Base-by-base conservation (phyloP, 2,888 invertebrate species). In the Rhagonycha fulva region DNA sequence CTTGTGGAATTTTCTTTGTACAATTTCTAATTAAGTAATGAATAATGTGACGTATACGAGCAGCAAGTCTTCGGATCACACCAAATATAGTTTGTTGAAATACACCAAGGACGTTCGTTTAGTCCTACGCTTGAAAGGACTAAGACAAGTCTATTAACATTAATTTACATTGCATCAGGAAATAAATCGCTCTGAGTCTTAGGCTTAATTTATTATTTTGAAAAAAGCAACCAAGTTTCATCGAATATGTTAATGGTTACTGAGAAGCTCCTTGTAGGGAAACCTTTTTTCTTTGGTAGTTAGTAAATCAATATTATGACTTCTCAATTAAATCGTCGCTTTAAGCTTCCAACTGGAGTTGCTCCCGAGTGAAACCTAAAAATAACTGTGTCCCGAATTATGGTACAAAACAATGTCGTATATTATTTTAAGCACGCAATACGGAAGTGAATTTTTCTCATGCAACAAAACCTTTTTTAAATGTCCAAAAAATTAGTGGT, bases 71-170 rank as follows among this genome's bases (percentile, higher is more conserved):
- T 66, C 63, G 26, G 24, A 24, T 14, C 63, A 24, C 63, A 12
- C 63, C 63, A 66, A 66, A 66, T 66, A 66, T 66, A 66, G 63
- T 66, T 66, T 24, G 23, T n/a, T 66, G 63, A 66, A 66, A 66
- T 66, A 66, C 10, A 66, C 63, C 24, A 66, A 66, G 63, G 63
- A 66, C 63, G 63, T 66, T n/a, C 9, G 47, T 47, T 66, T 14
- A 66, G 63, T 66, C 63, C 63, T 66, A 66, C 63, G 63, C 63
- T 66, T 66, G n/a, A 66, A 66, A 66, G 47, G 47, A 47, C 47
- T 47, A 47, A 47, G 47, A 47, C 47, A 47, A 47, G 47, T 47
- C n/a, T 47, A 47, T 47, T 47, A 47, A 47, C 47, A 47, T 47
- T 47, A 47, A 47, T 47, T 47, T 47, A 47, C 47, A 47, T 47